A percentile compares a stretch with the other conserved stretches of the same genome.
Conservation (phyloP, 2,113 vertebrate genomes). For the Tachuris rubrigastra region DNA sequence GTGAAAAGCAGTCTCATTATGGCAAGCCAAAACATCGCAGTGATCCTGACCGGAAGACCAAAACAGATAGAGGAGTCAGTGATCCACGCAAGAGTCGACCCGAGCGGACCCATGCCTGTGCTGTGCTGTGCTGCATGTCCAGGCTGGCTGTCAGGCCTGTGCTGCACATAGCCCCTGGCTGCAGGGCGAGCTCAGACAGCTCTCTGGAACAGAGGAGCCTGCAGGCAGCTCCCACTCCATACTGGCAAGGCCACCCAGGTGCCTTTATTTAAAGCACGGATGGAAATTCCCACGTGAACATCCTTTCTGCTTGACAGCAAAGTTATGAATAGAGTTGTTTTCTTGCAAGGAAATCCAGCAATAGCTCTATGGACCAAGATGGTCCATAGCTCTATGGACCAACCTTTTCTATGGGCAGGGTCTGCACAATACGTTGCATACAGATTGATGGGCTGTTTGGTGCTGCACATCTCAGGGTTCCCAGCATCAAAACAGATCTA, state of each 20-base stretch:
- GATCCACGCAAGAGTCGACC: not conserved
- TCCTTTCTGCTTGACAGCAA: not conserved
- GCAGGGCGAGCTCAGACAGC: not conserved
- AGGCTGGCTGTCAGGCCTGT: fast-evolving
- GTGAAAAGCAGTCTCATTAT: not conserved
- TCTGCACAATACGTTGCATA: not conserved
- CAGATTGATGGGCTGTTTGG: not conserved
- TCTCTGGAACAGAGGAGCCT: not conserved
- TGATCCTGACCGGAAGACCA: not conserved
- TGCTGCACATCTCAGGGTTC: not conserved
- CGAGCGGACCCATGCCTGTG: fast-evolving
- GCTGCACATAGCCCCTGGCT: not conserved
- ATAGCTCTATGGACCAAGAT: not conserved
- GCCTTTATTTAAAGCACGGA: not conserved
- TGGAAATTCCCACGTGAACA: not conserved
- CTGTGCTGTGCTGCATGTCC: not conserved
- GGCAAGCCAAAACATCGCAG: not conserved
- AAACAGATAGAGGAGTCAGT: fast-evolving
- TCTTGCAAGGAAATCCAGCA: not conserved
- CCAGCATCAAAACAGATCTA: not conserved
- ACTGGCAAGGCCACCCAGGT: not conserved
- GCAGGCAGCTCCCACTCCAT: not conserved
- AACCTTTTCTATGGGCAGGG: not conserved
- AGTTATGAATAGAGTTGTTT: not conserved
- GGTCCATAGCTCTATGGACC: not conserved